Percentiles rank a stretch among this genome's conserved stretches.
Conservation (phyloP, 2,888 invertebrate species). For the Polymixis flavicincta region DNA sequence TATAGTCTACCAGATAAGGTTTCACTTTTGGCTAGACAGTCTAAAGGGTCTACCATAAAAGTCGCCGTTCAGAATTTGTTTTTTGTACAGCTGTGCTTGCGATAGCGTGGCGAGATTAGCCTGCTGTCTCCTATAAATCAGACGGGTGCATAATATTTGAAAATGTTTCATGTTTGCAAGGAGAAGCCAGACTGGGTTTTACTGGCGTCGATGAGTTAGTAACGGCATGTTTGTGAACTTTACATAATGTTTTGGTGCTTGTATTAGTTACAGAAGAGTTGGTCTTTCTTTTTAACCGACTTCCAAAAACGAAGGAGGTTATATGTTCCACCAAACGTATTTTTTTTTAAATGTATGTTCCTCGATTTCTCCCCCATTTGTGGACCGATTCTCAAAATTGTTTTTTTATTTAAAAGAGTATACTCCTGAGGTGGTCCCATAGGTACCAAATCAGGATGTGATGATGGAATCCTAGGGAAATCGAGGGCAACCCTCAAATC, state of each 20-base stretch:
- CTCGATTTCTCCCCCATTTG: no score
- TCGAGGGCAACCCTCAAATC: no score
- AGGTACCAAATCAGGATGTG: no score
- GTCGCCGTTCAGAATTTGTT: conserved; percentile 53
- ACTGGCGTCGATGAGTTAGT: conserved; percentile 46
- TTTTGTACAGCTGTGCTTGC: conserved; percentile 52
- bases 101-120: conserved; percentile 62
- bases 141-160: conserved; percentile 62
- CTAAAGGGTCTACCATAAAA: conserved; percentile 56
- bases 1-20: conserved; percentile 58
- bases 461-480: no score
- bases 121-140: conserved; percentile 62
- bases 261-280: not conserved
- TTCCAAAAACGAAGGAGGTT: no score
- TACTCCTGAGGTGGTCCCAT: no score
- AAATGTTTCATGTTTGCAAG: conserved; percentile 61
- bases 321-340: no score
- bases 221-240: conserved; percentile 29
- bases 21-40: conserved; percentile 60
- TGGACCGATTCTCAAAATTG: no score
- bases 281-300: no score
- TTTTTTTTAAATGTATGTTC: no score
- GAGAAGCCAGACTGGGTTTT: conserved; percentile 39
- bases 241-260: conserved; percentile 9
- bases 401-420: no score